Base-by-base conservation (phyloP, 2,888 invertebrate species). In the Hydrotaea diabolus region DNA sequence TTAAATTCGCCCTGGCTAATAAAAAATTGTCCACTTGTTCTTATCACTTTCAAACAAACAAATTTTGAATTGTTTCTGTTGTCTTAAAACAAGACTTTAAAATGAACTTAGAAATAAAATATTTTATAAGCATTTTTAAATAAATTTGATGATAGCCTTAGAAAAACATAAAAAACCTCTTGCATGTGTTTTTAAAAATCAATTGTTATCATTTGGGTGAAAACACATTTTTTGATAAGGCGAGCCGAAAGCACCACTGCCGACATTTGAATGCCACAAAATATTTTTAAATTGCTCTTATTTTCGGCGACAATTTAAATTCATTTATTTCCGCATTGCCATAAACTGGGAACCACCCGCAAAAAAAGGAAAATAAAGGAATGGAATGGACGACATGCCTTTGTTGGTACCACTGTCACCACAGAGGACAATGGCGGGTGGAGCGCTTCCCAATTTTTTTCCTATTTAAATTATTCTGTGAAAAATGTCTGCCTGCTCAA, bases 271-370 rank as follows among this genome's bases (percentile, higher is more conserved):
- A 43, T 43, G n/a, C 66, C 66, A 43, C 66, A 46, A 46, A 46
- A 69, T 69, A 46, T 69, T 39, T 17, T 36, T 23, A 59, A 59
- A 59, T 66, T 66, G 69, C 19, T 39, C 64, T 64, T 69, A 4
- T 69, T 69, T n/a, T n/a, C n/a, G n/a, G 69, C 39, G 43, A 46
- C 43, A 69, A 69, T 43, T 69, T 39, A 69, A 69, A 43, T 69
- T 69, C 69, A 69, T 69, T 69, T 69, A 43, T 11, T 69, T 46
- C 46, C 46, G 4, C 69, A 46, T 46, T 21, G 23, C 21, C 43
- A 36, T 19, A n/a, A 57, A 36, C 66, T 19, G 13, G 43, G 43
- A 39, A 66, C 19, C 8, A 21, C 4, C 21, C 17, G 11, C 19
- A 66, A 66, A 19, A 15, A 31, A 31, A 39, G 9, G 9, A 17